Evolutionary conservation across 2,888 invertebrate species (phyloP).

Genomic region (Rotaria socialis): DNA sequence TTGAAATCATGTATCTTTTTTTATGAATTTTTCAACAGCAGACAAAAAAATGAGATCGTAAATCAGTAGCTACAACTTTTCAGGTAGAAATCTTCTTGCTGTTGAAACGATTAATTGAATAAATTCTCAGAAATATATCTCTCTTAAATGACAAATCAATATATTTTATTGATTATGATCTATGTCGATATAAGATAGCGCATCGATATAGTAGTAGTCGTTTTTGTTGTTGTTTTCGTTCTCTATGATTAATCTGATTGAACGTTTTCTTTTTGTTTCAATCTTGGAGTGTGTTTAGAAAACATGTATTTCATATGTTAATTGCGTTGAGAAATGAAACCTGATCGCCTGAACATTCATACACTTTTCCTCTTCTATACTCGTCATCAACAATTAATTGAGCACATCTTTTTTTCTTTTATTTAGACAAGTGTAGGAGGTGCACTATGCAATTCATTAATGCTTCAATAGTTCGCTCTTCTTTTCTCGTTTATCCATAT

Average conservation of each 20-base stretch:
- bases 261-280: not conserved
- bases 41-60: too few species aligned
- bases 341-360: not conserved
- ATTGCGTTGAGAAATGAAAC: not conserved
- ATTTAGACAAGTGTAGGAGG: conserved; percentile 23
- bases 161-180: too few species aligned
- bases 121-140: too few species aligned
- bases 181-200: too few species aligned
- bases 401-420: conserved; percentile 18
- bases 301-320: not conserved
- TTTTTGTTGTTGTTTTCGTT: too few species aligned
- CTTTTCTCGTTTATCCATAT: conserved; percentile 7
- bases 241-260: too few species aligned
- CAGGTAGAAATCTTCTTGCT: not conserved
- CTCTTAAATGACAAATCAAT: too few species aligned
- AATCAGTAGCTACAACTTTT: too few species aligned
- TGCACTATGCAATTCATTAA: conserved; percentile 7
- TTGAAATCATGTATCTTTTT: not conserved
- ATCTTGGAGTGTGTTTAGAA: not conserved
- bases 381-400: conserved; percentile 28
- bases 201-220: too few species aligned
- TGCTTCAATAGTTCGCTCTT: conserved; percentile 20
- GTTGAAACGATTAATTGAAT: too few species aligned
- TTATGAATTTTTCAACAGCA: too few species aligned
- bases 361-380: not conserved